Percentiles rank a stretch among this genome's conserved stretches.
Evolutionary conservation across 2,797 vertebrate genomes (phyloP).

Genomic region (Characodon lateralis): DNA sequence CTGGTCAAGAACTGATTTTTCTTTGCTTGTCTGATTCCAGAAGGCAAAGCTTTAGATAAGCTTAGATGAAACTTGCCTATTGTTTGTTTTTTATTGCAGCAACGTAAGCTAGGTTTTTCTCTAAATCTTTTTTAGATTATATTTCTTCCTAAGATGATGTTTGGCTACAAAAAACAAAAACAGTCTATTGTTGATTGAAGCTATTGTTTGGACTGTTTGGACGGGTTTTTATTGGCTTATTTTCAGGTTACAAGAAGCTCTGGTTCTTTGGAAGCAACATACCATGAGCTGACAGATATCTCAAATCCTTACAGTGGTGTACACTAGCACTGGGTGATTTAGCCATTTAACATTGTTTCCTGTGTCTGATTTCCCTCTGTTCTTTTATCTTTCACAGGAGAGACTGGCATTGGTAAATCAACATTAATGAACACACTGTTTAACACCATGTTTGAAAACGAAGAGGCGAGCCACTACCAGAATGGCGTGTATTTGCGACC

Average conservation of each 20-base stretch:
- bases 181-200: neutral
- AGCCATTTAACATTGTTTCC: neutral
- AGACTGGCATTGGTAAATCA: constrained; percentile 98
- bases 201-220: neutral
- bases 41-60: too few species aligned
- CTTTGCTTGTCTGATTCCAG: too few species aligned
- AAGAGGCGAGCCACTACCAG: constrained; percentile 96
- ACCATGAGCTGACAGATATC: neutral
- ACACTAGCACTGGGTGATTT: neutral
- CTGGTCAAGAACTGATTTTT: too few species aligned
- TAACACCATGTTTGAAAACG: constrained; percentile 96
- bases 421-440: constrained; percentile 98
- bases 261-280: neutral
- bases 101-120: too few species aligned
- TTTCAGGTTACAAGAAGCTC: neutral
- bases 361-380: neutral
- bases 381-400: constrained; percentile 78
- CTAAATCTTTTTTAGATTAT: too few species aligned
- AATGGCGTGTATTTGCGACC: constrained; percentile 89
- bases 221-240: neutral
- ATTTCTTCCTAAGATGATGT: too few species aligned
- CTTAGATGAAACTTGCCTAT: too few species aligned
- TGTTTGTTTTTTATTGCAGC: too few species aligned
- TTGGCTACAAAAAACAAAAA: neutral
- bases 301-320: neutral